Conservation (phyloP, 2,113 vertebrate genomes). For the Bos indicus region DNA sequence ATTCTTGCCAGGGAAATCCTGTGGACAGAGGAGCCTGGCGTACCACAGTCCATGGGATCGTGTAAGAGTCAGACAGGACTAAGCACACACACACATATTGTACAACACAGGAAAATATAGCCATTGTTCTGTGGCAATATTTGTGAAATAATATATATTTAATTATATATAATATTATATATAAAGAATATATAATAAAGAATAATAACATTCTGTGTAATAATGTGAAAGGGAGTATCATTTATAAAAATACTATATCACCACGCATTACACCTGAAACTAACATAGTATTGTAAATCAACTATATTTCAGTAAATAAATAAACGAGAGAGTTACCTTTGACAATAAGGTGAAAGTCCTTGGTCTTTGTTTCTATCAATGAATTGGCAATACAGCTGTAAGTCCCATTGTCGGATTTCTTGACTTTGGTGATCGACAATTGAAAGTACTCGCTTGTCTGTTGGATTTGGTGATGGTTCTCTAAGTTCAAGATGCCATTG, state of each 20-base stretch:
- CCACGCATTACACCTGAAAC: neutral
- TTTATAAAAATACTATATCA: neutral
- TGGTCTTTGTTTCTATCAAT: neutral
- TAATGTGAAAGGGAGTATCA: neutral
- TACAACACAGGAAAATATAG: neutral
- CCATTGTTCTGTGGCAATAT: neutral
- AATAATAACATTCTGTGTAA: neutral
- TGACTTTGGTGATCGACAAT: conserved; percentile 70
- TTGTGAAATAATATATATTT: neutral
- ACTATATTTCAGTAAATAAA: neutral
- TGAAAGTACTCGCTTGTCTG: conserved; percentile 67
- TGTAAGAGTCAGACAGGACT: neutral
- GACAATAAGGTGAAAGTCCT: conserved; percentile 76
- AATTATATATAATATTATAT: neutral
- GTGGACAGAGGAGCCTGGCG: neutral
- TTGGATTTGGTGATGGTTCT: conserved; percentile 60
- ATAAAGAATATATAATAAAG: neutral
- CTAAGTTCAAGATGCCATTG: conserved; percentile 35
- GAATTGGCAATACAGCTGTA: conserved; percentile 75
- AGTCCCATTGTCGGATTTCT: conserved; percentile 76
- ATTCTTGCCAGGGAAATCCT: neutral
- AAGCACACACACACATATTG: neutral
- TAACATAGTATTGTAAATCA: neutral
- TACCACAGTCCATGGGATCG: neutral
- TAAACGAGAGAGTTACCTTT: conserved; percentile 73